A percentile compares a stretch with the other conserved stretches of the same genome.
phyloP scores from a whole-genome alignment of 2,888 invertebrate genomes.

The Megastigmus dorsalis region DNA sequence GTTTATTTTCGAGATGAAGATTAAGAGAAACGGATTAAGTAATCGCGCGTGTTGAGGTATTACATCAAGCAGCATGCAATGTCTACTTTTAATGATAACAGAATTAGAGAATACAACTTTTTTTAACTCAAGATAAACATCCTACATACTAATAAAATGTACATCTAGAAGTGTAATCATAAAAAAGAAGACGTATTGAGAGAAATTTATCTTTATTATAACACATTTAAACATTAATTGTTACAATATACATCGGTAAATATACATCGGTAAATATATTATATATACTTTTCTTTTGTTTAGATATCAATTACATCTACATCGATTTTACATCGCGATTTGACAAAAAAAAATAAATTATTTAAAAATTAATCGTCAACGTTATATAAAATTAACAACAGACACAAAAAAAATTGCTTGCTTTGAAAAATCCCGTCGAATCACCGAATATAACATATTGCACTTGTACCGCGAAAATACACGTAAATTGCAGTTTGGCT shows the following conservation, averaged over 20 bases:
- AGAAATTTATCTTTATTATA: conserved; percentile 46
- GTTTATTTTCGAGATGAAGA: no score
- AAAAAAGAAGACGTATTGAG: no score
- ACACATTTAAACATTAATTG: conserved; percentile 37
- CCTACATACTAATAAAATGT: no score
- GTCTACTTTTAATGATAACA: no score
- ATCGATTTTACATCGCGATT: conserved; percentile 17
- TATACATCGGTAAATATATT: conserved; percentile 13
- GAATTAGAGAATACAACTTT: no score
- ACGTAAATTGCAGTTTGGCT: background rate
- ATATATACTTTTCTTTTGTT: conserved; percentile 14
- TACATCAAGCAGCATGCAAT: no score
- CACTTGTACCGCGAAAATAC: conserved; percentile 28
- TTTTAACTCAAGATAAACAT: no score
- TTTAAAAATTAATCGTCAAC: conserved; percentile 18
- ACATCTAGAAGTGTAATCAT: no score
- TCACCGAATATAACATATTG: conserved; percentile 17
- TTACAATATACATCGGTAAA: conserved; percentile 36
- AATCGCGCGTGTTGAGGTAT: no score
- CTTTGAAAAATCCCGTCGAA: conserved; percentile 2
- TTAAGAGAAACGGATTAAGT: no score
- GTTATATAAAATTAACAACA: conserved; percentile 46
- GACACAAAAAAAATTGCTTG: conserved; percentile 7
- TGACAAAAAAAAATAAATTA: conserved; percentile 10
- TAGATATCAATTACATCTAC: conserved; percentile 26